A percentile compares a stretch with the other conserved stretches of the same genome.
These are phyloP conservation scores for Melanotaenia nigrans DNA, from an alignment of 2,797 vertebrate species.

Conservation along the genomic window DNA sequence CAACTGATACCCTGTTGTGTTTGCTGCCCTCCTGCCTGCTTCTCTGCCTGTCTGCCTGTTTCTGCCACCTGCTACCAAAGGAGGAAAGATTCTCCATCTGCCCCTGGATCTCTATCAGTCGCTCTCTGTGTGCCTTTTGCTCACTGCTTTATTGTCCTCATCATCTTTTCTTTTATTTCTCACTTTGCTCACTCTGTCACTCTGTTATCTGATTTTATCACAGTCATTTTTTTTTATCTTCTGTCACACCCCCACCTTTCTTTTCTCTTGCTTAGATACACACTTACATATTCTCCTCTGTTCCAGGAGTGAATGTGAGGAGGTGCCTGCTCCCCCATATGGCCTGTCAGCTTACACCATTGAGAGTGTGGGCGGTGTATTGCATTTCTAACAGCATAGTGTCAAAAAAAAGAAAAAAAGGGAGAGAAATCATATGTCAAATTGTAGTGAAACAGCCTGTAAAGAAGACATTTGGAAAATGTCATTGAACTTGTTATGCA, in stretches of 20 bases:
- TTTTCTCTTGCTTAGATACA: slow-evolving; percentile 8
- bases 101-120: slow-evolving; percentile 39
- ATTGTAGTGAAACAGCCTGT: slow-evolving; percentile 23
- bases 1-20: slow-evolving; percentile 32
- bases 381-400: slow-evolving; percentile 26
- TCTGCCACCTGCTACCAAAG: slow-evolving; percentile 32
- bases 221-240: slow-evolving; percentile 40
- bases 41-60: slow-evolving; percentile 22
- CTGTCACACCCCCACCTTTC: slow-evolving; percentile 41
- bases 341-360: slow-evolving; percentile 62
- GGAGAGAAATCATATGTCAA: slow-evolving; percentile 43
- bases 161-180: slow-evolving; percentile 61
- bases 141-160: slow-evolving; percentile 55
- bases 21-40: slow-evolving; percentile 16
- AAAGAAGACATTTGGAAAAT: slow-evolving; percentile 30
- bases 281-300: slow-evolving; percentile 41
- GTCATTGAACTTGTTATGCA: slow-evolving; percentile 38
- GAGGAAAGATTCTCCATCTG: slow-evolving; percentile 49
- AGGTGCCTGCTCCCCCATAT: slow-evolving; percentile 62
- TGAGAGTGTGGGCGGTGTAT: slow-evolving; percentile 49
- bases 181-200: slow-evolving; percentile 59
- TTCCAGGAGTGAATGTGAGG: slow-evolving; percentile 46
- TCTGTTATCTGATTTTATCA: slow-evolving; percentile 63
- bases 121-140: slow-evolving; percentile 39
- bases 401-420: slow-evolving; percentile 1